Evolutionary conservation across 2,113 vertebrate species (phyloP).

Genomic region (Ictalurus punctatus): DNA sequence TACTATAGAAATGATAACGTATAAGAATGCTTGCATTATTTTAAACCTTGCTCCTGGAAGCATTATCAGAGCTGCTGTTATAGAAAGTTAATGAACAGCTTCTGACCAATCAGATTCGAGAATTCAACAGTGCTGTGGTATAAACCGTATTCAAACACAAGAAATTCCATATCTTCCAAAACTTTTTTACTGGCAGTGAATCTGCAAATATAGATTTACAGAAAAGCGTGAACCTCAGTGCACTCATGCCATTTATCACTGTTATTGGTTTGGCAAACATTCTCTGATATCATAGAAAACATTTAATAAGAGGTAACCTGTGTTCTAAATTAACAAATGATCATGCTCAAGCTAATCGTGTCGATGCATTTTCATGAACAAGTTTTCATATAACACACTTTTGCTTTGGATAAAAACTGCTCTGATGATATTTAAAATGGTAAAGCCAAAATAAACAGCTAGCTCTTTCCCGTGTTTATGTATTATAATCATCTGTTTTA

Average conservation of each 20-base stretch:
- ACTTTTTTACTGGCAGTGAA: neutral
- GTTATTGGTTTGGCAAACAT: neutral
- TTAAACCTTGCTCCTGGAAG: neutral
- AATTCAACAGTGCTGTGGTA: neutral
- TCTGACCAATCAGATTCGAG: neutral
- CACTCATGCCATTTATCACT: neutral
- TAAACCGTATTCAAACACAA: neutral
- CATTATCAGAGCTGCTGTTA: neutral
- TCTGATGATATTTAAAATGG: neutral
- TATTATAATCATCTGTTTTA: slow-evolving; percentile 10
- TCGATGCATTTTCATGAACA: neutral
- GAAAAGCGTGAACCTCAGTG: neutral
- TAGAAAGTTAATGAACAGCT: neutral
- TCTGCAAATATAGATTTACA: neutral
- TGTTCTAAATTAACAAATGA: neutral
- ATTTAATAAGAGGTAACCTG: neutral
- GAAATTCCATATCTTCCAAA: neutral
- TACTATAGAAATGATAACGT: neutral
- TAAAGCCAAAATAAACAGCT: neutral
- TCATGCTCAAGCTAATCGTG: neutral
- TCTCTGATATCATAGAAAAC: neutral
- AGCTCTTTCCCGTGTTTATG: neutral
- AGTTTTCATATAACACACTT: neutral
- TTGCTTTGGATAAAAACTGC: neutral
- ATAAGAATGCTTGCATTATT: neutral